These are phyloP conservation scores for Deroptyus accipitrinus DNA, from an alignment of 2,113 vertebrate genomes.

Conservation along the genomic window DNA sequence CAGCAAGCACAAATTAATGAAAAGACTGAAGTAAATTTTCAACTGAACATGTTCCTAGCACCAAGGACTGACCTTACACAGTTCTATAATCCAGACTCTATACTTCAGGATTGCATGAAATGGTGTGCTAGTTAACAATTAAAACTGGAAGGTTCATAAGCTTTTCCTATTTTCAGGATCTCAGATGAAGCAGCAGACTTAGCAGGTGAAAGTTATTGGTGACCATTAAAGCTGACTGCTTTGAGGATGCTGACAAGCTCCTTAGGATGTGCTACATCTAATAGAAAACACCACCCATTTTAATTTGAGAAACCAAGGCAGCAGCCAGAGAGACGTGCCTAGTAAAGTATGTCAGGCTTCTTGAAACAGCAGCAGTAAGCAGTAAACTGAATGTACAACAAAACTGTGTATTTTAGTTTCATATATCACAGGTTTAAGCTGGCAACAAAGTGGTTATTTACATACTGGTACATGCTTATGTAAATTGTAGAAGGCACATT, in stretches of 20 bases:
- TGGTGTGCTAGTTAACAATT: background rate
- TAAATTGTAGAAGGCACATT: background rate
- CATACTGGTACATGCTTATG: background rate
- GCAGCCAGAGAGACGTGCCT: background rate
- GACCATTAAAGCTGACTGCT: background rate
- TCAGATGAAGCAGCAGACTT: background rate
- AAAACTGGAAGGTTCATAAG: background rate
- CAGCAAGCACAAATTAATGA: background rate
- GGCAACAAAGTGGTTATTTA: background rate
- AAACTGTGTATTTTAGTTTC: background rate
- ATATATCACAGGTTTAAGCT: background rate
- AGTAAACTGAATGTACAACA: background rate
- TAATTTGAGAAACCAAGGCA: background rate
- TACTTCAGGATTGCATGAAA: background rate
- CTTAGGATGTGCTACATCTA: background rate
- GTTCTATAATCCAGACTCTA: background rate
- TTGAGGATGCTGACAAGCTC: background rate
- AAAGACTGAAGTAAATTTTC: background rate
- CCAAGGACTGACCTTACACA: background rate
- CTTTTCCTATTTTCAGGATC: background rate
- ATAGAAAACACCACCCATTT: background rate
- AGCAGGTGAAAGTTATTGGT: background rate
- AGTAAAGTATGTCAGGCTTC: background rate
- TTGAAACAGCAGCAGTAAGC: background rate
- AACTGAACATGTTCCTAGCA: background rate